phyloP scores from a whole-genome alignment of 2,888 invertebrate genomes.

The Coelogynopora nodosa region DNA sequence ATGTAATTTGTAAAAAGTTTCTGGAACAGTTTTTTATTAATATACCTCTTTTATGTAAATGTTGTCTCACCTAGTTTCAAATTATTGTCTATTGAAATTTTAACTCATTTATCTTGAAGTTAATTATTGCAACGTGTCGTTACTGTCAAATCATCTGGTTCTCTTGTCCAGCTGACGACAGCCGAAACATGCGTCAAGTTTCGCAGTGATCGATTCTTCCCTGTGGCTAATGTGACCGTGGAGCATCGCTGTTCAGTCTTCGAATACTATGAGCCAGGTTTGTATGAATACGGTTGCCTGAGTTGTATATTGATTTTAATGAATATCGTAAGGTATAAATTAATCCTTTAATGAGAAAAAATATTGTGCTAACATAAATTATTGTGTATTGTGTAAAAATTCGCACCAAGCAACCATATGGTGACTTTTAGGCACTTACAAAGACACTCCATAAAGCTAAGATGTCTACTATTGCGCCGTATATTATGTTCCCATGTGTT shows the following conservation, averaged over 20 bases:
- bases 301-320: too few relatives aligned
- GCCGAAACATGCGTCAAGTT: slow-evolving; percentile 79
- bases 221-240: slow-evolving; percentile 90
- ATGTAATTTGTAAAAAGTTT: not conserved
- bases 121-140: not conserved
- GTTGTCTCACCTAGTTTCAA: not conserved
- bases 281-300: too few relatives aligned
- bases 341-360: too few relatives aligned
- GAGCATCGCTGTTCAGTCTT: slow-evolving; percentile 83
- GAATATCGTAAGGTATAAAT: too few relatives aligned
- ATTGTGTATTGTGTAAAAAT: too few relatives aligned
- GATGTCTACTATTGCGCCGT: too few relatives aligned
- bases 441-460: too few relatives aligned
- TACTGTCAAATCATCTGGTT: not conserved
- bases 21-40: too few relatives aligned
- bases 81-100: not conserved
- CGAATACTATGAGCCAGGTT: slow-evolving; percentile 82
- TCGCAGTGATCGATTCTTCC: slow-evolving; percentile 87
- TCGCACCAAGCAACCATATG: too few relatives aligned
- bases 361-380: too few relatives aligned
- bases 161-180: slow-evolving; percentile 27
- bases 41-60: not conserved
- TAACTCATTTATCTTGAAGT: not conserved
- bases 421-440: too few relatives aligned
- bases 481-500: too few relatives aligned